Base-by-base conservation (phyloP, 2,888 invertebrate species). In the Acholoe squamosa region DNA sequence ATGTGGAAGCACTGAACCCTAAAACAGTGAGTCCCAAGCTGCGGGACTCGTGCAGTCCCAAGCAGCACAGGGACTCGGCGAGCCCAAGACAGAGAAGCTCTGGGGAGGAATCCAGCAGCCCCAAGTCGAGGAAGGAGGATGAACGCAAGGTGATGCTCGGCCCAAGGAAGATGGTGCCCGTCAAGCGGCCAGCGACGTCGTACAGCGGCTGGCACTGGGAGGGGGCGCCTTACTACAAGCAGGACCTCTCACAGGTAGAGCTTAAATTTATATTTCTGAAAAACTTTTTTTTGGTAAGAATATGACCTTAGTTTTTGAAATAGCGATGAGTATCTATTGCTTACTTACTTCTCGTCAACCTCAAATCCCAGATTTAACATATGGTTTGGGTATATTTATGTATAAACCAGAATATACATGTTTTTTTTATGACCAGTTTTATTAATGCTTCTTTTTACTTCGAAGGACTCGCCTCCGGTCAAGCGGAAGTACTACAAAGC, bases 401-500 rank as follows among this genome's bases (percentile, higher is more conserved):
- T n/a, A n/a, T n/a, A n/a, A n/a, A n/a, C n/a, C n/a, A n/a, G n/a
- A n/a, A n/a, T n/a, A n/a, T n/a, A n/a, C n/a, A n/a, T n/a, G n/a
- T n/a, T n/a, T n/a, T n/a, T n/a, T n/a, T n/a, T n/a, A n/a, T n/a
- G n/a, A n/a, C n/a, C n/a, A n/a, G n/a, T n/a, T n/a, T n/a, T n/a
- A n/a, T n/a, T n/a, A n/a, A n/a, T n/a, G n/a, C n/a, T n/a, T n/a
- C 19, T 19, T 61, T 76, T 76, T 1, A 19, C 76, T 31, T 25
- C 3, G 76, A 76, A 76, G 76, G 76, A 76, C 97, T 95, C 76
- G 76, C 96, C 97, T 34, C 97, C 97, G 89, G 97, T 98, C 91
- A 96, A 97, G 93, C 97, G 98, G 94, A 97, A 97, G 91, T 99
- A 99, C 96, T 99, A 98, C 96, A 97, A 98, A 93, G 98, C 98